Evolutionary conservation across 1,140 invertebrate genomes (phyloP), one percentile per base, ranked within the genome.

Genomic region (Monomorium pharaonis): DNA sequence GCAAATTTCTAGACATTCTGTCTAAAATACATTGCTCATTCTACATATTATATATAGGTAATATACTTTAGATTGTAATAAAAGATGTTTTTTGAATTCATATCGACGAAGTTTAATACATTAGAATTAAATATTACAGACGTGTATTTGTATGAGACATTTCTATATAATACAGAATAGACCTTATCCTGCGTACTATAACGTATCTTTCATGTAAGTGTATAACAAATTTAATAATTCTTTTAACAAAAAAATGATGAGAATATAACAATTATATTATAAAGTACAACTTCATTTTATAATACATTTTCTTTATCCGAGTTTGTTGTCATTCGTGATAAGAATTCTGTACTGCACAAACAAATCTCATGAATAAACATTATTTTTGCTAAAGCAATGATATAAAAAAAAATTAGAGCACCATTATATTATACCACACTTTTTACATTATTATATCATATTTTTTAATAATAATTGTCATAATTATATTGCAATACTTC

Each of bases 91-190:
- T 7, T 37, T 37, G 37, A 37, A 6, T 37, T 37, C 4, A 56
- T 60, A 58, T 80, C 14, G 62, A 85, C 37, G 18, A 49, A 85
- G 27, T 80, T 85, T 67, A 80, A 85, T 58, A 78, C 30, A 78
- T 67, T 37, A 49, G 37, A 85, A 67, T 49, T 10, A 80, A 85
- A 67, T 78, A 44, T 80, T 85, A 80, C 37, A 80, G 16, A 75
- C 37, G 16, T 78, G 54, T 49, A 51, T 56, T 85, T 63, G 33
- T 85, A 44, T 30, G 21, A 85, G 74, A 85, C 60, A 85, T 85
- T 80, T 78, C 78, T 80, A n/a, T n/a, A n/a, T n/a, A 56, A 65
- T 85, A 47, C 70, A 85, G 76, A 85, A 85, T 47, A 80, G 4
- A 37, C 1, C 30, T 72, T 62, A 60, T 84, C 16, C 21, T 77